Evolutionary conservation across 2,113 vertebrate genomes (phyloP).

Genomic region (Xerus inauris): DNA sequence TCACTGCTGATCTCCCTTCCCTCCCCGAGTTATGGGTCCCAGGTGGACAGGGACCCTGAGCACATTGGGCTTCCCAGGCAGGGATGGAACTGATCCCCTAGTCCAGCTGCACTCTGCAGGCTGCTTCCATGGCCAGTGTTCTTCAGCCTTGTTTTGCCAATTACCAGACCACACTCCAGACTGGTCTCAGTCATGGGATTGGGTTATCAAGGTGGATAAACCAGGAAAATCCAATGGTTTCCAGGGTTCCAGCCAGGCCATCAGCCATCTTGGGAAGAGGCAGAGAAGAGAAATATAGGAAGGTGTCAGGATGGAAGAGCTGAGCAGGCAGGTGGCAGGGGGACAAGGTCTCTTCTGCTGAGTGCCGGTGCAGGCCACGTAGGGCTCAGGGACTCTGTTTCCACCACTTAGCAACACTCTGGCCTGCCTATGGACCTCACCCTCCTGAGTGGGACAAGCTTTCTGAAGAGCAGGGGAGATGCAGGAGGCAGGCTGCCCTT

Average conservation of each 20-base stretch:
- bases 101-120: not conserved
- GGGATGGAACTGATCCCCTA: not conserved
- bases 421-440: rapidly evolving
- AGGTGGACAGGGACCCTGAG: not conserved
- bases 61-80: not conserved
- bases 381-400: not conserved
- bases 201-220: not conserved
- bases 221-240: not conserved
- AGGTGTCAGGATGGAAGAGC: not conserved
- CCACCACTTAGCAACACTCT: not conserved
- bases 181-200: not conserved
- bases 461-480: not conserved
- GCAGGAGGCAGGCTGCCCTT: not conserved
- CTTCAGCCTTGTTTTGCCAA: not conserved
- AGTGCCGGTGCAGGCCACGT: not conserved
- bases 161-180: not conserved
- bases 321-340: not conserved
- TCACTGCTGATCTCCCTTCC: not conserved
- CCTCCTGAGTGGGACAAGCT: not conserved
- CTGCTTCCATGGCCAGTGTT: rapidly evolving
- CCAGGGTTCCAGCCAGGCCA: not conserved
- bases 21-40: not conserved
- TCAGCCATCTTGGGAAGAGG: not conserved
- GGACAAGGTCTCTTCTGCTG: not conserved
- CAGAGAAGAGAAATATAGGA: rapidly evolving